phyloP scores from a whole-genome alignment of 2,888 invertebrate genomes.

The Drosophila crucigera region DNA sequence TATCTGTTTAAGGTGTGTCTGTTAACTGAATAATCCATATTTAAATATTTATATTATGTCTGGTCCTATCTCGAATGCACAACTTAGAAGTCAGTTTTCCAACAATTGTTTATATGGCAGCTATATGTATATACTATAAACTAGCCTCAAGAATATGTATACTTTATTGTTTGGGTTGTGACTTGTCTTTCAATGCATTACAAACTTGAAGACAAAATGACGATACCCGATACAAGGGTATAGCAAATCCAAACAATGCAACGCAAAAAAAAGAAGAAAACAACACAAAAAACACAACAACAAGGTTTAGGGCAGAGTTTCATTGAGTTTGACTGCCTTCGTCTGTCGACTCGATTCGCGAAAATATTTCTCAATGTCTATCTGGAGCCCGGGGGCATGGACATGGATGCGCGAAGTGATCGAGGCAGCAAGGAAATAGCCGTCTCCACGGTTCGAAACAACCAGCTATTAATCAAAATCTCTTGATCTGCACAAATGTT shows the following conservation, averaged over 20 bases:
- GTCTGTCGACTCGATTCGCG: conserved; percentile 78
- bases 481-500: conserved; percentile 73
- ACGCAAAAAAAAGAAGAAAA: not conserved
- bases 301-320: conserved; percentile 37
- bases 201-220: not conserved
- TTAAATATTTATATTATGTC: not conserved
- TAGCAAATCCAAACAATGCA: conserved; percentile 3
- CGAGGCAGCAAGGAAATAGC: conserved; percentile 38
- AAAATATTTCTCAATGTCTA: conserved; percentile 82
- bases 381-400: conserved; percentile 60
- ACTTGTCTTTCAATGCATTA: not conserved
- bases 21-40: not conserved
- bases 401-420: conserved; percentile 26
- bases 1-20: too few relatives aligned
- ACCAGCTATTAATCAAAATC: conserved; percentile 80
- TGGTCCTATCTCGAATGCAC: not conserved
- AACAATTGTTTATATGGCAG: not conserved
- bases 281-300: conserved; percentile 3
- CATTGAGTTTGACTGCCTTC: conserved; percentile 68
- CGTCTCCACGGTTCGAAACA: conserved; percentile 49
- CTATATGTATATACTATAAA: not conserved
- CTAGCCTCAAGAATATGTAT: not conserved
- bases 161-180: not conserved
- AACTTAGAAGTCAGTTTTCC: not conserved
- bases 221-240: not conserved